Conservation (phyloP, 2,113 vertebrate genomes). For the Pachypanchax playfairii region DNA sequence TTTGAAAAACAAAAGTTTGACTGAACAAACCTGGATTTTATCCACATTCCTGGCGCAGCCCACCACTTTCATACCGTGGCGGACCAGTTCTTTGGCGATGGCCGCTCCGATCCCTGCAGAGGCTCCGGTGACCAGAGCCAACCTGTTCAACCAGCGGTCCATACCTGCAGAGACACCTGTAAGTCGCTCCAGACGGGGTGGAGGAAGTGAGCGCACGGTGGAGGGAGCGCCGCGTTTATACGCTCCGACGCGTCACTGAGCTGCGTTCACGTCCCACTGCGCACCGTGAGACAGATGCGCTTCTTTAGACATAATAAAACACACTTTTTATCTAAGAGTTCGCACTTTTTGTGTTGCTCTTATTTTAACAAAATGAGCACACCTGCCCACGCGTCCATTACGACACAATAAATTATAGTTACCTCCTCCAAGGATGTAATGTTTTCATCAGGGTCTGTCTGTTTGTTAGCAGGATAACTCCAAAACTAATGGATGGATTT, state of each 20-base stretch:
- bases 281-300: background rate
- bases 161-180: constrained; percentile 55
- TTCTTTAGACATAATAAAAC: too few species aligned
- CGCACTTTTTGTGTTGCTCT: too few species aligned
- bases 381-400: too few species aligned
- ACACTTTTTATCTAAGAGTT: too few species aligned
- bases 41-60: constrained; percentile 85
- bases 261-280: background rate
- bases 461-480: too few species aligned
- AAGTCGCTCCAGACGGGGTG: background rate
- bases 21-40: constrained; percentile 83
- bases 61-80: constrained; percentile 87
- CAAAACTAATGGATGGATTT: too few species aligned
- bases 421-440: too few species aligned
- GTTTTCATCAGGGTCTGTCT: too few species aligned
- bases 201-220: background rate
- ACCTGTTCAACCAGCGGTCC: constrained; percentile 86
- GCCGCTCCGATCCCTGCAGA: constrained; percentile 87
- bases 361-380: too few species aligned
- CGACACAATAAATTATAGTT: too few species aligned
- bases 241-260: background rate
- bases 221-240: background rate
- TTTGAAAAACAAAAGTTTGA: background rate
- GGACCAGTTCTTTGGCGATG: constrained; percentile 81
- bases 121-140: constrained; percentile 88